Evolutionary conservation across 2,797 vertebrate species (phyloP).

Genomic region (Alcedo atthis): DNA sequence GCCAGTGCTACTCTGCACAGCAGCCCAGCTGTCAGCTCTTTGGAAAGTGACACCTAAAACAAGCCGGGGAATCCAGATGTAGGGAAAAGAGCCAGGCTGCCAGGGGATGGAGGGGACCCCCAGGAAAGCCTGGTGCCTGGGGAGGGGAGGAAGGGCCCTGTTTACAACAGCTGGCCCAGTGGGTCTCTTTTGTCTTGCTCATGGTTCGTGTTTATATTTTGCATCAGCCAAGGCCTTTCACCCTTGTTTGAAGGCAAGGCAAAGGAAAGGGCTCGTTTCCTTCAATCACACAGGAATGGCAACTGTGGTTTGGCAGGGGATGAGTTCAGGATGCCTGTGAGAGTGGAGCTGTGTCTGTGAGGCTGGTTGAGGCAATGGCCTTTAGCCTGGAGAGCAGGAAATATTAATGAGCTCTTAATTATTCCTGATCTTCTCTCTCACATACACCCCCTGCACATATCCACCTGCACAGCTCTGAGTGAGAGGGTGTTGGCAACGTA

Average conservation of each 20-base stretch:
- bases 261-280: not conserved
- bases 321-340: not conserved
- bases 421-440: not conserved
- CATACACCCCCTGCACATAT: not conserved
- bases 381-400: not conserved
- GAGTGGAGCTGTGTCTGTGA: not conserved
- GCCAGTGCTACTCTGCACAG: not conserved
- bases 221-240: not conserved
- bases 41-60: not conserved
- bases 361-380: not conserved
- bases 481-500: not conserved
- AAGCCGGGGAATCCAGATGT: not conserved
- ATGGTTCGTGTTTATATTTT: slow-evolving; percentile 3
- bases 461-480: accelerated
- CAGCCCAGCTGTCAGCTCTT: not conserved
- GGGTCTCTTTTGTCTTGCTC: not conserved
- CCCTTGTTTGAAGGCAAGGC: not conserved
- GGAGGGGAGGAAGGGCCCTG: not conserved
- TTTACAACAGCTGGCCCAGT: not conserved
- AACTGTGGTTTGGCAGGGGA: slow-evolving; percentile 9
- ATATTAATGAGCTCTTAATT: slow-evolving; percentile 14
- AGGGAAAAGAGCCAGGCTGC: not conserved
- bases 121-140: not conserved
- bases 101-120: not conserved
- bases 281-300: not conserved